Base-by-base conservation (phyloP, 2,888 invertebrate genomes). In the Drosophila colorata region DNA sequence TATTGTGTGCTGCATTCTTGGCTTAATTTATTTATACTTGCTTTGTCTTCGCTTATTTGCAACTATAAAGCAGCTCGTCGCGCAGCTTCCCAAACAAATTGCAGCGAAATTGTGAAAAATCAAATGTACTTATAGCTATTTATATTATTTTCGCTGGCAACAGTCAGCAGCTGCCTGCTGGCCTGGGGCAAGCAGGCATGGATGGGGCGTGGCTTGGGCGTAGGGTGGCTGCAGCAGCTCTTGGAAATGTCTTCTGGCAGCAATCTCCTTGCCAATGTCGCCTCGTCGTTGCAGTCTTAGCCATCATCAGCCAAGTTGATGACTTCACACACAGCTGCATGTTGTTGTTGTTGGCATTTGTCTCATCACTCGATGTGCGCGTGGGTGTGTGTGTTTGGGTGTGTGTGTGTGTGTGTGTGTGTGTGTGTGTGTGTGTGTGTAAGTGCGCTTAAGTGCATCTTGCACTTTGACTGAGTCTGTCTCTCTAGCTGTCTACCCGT, bases 91-190 rank as follows among this genome's bases (percentile, higher is more conserved):
- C 60, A 74, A 75, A 69, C 69, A 66, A 78, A 80, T 78, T 78
- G 70, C 60, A 68, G 46, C 68, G 41, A 71, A 84, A 85, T 78
- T 76, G 74, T 78, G 68, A 87, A 80, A 86, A 86, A 80, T 83
- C 80, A 80, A 86, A 83, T 76, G 78, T 68, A 44, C 65, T 80
- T 75, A 51, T 74, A 63, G 66, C 68, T 76, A 67, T 76, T 85
- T 85, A 72, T 77, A 60, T 82, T 68, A 78, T 66, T 74, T 67
- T 74, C 41, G 40, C 66, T 52, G 57, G 63, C 59, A 35, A 13
- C 40, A 7, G 60, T 18, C 74, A 44, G 41, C 65, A 65, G 60
- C 49, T 55, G 74, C 20, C 43, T 11, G 46, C 28, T 28, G 31
- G 47, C 28, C 4, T 0, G 31, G 5, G 11, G 25, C 14, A 1